Base-by-base conservation (phyloP, 2,888 invertebrate genomes). In the Idaea aversata region DNA sequence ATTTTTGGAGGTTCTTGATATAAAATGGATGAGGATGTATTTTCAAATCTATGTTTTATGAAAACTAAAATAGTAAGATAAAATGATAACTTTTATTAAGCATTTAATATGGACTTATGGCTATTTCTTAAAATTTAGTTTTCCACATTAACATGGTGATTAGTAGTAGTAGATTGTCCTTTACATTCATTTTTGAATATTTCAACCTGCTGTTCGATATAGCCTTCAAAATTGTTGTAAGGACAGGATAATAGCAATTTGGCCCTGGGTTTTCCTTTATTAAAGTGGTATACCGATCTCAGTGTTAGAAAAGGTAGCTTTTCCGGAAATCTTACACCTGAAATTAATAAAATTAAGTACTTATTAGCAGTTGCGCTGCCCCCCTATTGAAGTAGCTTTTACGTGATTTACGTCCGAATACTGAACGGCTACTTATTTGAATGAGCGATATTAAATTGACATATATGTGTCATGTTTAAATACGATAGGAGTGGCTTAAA, bases 231-330 rank as follows among this genome's bases (percentile, higher is more conserved):
- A 70, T 89, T 85, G 67, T 85, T 86, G 68, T 93, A 91, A 57
- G 93, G 92, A 68, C 93, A 93, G 13, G 79, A 72, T 25, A 86
- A 73, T 15, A 93, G 79, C 5, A 89, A 81, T 84, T 93, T 93
- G 64, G 76, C 85, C 67, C 84, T 88, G 0, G 93, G 93, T 75
- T 88, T 91, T 36, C 93, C 91, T 77, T 91, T 91, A 65, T 71
- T 83, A 66, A 81, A 82, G 72, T 95, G 94, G 80, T 94, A 95
- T n/a, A 95, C 86, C 13, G 95, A 95, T 67, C 92, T 84, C 5
- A 95, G 75, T 4, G 83, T 88, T 57, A 95, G 80, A 62, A 86
- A 83, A 38, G 95, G 95, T 59, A 87, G 86, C 67, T 94, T 93
- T 62, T 89, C 88, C 6, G 95, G 95, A 81, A 95, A 95, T 71